Evolutionary conservation across 2,113 vertebrate genomes (phyloP).

Genomic region (Gambusia holbrooki): DNA sequence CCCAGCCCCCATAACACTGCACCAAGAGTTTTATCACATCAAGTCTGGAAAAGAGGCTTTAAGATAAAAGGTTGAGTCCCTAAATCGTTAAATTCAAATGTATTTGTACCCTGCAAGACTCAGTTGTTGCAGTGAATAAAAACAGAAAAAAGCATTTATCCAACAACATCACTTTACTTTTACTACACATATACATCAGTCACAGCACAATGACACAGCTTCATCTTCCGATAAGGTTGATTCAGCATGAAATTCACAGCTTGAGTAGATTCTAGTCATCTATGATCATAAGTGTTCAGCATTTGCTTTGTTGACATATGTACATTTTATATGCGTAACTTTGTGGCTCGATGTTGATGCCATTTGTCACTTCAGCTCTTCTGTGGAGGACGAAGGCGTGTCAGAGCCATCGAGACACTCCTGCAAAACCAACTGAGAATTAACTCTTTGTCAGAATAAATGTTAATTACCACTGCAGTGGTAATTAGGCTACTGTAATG

Average conservation of each 20-base stretch:
- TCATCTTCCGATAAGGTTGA: constrained; percentile 33
- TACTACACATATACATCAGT: constrained; percentile 55
- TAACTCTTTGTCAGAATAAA: background rate
- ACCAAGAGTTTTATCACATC: background rate
- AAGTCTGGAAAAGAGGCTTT: no score
- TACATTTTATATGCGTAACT: constrained; percentile 34
- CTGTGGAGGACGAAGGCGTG: constrained; percentile 66
- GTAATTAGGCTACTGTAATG: no score
- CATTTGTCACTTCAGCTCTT: constrained; percentile 73
- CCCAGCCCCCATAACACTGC: no score
- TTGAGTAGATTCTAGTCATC: constrained; percentile 3
- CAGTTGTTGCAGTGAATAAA: background rate
- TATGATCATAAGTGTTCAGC: background rate
- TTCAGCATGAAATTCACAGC: background rate
- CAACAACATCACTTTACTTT: constrained; percentile 63
- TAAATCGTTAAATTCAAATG: background rate
- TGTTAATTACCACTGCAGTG: background rate
- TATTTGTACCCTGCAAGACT: background rate
- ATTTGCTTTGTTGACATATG: constrained; percentile 29
- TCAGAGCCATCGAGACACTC: constrained; percentile 74
- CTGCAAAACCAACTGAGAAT: constrained; percentile 57
- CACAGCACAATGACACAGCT: constrained; percentile 46
- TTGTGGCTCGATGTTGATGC: background rate
- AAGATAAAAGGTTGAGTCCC: background rate
- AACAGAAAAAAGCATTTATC: constrained; percentile 11